Evolutionary conservation across 2,888 invertebrate species (phyloP).

Genomic region (Beris morrisii): DNA sequence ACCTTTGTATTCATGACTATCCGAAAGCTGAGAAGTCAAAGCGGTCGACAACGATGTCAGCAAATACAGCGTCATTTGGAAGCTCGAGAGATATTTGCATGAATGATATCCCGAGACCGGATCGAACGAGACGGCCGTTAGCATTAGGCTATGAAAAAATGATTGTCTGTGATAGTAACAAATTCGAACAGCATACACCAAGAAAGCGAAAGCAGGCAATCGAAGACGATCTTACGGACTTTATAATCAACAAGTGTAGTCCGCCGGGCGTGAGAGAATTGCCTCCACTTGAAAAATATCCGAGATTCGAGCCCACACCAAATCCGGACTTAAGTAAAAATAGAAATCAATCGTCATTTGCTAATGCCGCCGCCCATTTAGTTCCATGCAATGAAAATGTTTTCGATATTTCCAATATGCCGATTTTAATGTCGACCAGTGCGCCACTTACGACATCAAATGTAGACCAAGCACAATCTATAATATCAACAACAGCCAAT

Average conservation of each 20-base stretch:
- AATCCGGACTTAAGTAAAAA: conserved; percentile 27
- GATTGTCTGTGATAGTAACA: conserved; percentile 7
- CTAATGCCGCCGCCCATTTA: conserved; percentile 1
- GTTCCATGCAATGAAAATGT: conserved; percentile 46
- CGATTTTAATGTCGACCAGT: conserved; percentile 73
- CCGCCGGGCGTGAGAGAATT: conserved; percentile 39
- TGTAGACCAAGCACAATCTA: conserved; percentile 70
- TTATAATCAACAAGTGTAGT: conserved; percentile 43
- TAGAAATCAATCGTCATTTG: conserved; percentile 25
- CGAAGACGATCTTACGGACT: conserved; percentile 47
- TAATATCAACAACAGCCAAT: conserved; percentile 42
- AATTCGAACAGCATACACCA: conserved; percentile 17
- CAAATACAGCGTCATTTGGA: background rate
- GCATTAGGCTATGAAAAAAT: no score
- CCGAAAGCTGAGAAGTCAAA: conserved; percentile 16
- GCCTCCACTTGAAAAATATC: conserved; percentile 41
- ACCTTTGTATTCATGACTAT: conserved; percentile 14
- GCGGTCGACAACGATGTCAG: background rate
- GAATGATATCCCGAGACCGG: no score
- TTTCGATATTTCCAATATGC: conserved; percentile 77
- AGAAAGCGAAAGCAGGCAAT: conserved; percentile 46
- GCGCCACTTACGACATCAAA: conserved; percentile 65
- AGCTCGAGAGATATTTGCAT: no score
- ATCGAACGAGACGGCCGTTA: no score
- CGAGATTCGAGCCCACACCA: conserved; percentile 42